Evolutionary conservation across 2,888 invertebrate genomes (phyloP), one percentile per base, ranked within the genome.

Genomic region (Oxytorus armatus): DNA sequence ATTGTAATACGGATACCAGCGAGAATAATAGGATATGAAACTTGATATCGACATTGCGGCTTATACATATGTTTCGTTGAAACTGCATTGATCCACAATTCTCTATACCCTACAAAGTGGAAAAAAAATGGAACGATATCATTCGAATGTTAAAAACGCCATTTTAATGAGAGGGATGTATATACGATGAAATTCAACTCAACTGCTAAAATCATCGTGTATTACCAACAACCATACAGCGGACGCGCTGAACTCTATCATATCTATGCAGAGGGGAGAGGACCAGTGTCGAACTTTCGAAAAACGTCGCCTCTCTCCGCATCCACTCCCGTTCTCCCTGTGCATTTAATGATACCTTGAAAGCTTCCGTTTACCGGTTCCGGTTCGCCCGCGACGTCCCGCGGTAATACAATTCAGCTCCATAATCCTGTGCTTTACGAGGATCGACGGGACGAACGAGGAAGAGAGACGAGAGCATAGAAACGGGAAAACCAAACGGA

Each of bases 361-460:
- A 86, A 87, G 85, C 84, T 87, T 86, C 86, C 87, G 86, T 86
- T 88, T 88, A 88, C 88, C 83, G 86, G 84, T 86, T 87, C 84
- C 85, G 85, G 86, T 86, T 86, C 86, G 85, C 87, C 84, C 83
- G n/a, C n/a, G 83, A 84, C 85, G 81, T 83, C 79, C 85, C 85
- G 79, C 82, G 85, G 86, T 90, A 90, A 90, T 90, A 87, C 87
- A 88, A 89, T 89, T 89, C 86, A 85, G 85, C 86, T 84, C 86
- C 85, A 88, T 90, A 90, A 90, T 89, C 89, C 85, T 81, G 85
- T 87, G 87, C 87, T 89, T 89, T 89, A 89, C 86, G 89, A 88
- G 88, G 86, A 85, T 81, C 69, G 80, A 81, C 80, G 73, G 57
- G 44, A 66, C 65, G 72, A 82, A 55, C 42, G 77, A 73, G 55